Percentiles rank a stretch among this genome's conserved stretches.
Conservation (phyloP, 2,797 vertebrate species). For the Harpagifer antarcticus region DNA sequence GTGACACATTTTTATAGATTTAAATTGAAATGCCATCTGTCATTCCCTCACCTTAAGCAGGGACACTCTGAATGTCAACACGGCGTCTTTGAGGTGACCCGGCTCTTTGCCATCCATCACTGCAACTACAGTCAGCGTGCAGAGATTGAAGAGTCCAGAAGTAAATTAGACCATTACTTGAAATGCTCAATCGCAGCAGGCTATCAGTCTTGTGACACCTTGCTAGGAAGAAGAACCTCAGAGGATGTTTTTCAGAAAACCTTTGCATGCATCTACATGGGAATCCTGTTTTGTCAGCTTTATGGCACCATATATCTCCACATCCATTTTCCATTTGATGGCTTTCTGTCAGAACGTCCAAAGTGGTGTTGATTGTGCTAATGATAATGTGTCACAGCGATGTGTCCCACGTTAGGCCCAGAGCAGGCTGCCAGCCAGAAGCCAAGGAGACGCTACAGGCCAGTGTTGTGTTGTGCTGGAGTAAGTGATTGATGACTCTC, state of each 20-base stretch:
- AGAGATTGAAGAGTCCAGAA: constrained; percentile 49
- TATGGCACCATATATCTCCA: constrained; percentile 52
- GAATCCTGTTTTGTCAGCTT: constrained; percentile 50
- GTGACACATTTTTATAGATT: constrained; percentile 75
- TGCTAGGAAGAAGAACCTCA: constrained; percentile 17
- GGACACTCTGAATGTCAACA: constrained; percentile 74
- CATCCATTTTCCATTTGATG: constrained; percentile 62
- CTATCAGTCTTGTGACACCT: constrained; percentile 42
- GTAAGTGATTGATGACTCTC: constrained; percentile 85
- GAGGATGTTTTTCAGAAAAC: constrained; percentile 15
- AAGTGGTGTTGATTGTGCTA: constrained; percentile 75
- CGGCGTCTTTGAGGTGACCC: constrained; percentile 72
- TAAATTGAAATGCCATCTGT: constrained; percentile 77
- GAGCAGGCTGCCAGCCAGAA: constrained; percentile 54
- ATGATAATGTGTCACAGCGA: constrained; percentile 75
- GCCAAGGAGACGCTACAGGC: constrained; percentile 59
- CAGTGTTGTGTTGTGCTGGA: constrained; percentile 69
- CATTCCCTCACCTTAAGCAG: constrained; percentile 65
- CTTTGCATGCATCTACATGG: constrained; percentile 16
- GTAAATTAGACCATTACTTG: constrained; percentile 44
- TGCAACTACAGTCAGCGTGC: constrained; percentile 47
- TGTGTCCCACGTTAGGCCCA: constrained; percentile 53
- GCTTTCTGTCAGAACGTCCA: constrained; percentile 66
- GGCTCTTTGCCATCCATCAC: constrained; percentile 78
- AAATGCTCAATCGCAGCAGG: constrained; percentile 52